These are phyloP conservation scores for Cheracebus regulus DNA, from an alignment of 2,797 vertebrate species.

Conservation along the genomic window DNA sequence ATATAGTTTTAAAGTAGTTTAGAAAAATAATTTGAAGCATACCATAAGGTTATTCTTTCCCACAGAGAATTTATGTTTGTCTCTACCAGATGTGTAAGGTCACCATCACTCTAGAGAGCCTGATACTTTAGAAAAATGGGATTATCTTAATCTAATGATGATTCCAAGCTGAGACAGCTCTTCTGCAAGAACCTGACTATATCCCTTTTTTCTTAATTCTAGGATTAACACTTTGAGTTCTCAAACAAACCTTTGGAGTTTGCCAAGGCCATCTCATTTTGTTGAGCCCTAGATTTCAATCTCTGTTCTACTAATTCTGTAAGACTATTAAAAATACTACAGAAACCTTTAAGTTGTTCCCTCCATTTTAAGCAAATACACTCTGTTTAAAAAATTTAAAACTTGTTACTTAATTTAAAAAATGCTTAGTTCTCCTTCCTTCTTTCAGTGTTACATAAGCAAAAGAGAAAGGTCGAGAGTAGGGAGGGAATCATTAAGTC, in stretches of 20 bases:
- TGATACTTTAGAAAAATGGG: not conserved
- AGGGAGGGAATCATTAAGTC: not conserved
- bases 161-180: not conserved
- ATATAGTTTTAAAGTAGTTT: not conserved
- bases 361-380: not conserved
- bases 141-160: not conserved
- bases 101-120: not conserved
- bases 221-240: not conserved
- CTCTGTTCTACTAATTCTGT: not conserved
- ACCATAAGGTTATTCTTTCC: not conserved
- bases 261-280: not conserved
- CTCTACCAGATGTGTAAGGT: not conserved
- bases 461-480: not conserved
- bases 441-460: not conserved
- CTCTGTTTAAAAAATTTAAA: not conserved
- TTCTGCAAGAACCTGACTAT: not conserved
- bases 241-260: not conserved
- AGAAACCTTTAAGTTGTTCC: not conserved
- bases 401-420: not conserved
- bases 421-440: not conserved
- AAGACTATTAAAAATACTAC: not conserved
- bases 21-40: slow-evolving; percentile 9
- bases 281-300: not conserved
- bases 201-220: not conserved
- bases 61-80: not conserved